A percentile compares a stretch with the other conserved stretches of the same genome.
These are phyloP conservation scores for Unio delphinus DNA, from an alignment of 2,888 invertebrate genomes.

Conservation along the genomic window DNA sequence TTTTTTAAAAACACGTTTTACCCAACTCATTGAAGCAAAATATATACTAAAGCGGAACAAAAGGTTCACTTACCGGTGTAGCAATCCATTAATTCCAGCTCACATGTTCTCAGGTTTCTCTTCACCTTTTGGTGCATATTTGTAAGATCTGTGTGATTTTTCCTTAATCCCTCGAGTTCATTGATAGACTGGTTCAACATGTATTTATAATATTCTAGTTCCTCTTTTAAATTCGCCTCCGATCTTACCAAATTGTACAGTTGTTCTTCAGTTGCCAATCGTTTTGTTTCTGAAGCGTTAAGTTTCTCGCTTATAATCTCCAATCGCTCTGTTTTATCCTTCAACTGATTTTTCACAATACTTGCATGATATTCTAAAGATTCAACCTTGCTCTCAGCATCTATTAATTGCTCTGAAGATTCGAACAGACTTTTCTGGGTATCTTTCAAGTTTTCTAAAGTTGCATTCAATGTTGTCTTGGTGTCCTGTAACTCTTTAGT, in stretches of 20 bases:
- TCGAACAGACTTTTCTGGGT: slow-evolving; percentile 46
- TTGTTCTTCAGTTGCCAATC: slow-evolving; percentile 34
- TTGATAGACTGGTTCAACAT: slow-evolving; percentile 36
- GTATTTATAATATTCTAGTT: slow-evolving; percentile 42
- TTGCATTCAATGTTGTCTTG: slow-evolving; percentile 51
- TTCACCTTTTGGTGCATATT: slow-evolving; percentile 32
- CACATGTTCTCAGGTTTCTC: slow-evolving; percentile 38
- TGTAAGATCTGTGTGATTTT: slow-evolving; percentile 41
- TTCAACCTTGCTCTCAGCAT: slow-evolving; percentile 47
- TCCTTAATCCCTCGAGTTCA: slow-evolving; percentile 26
- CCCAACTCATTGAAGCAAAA: too few relatives aligned
- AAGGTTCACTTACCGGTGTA: slow-evolving; percentile 46
- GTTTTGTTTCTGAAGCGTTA: slow-evolving; percentile 32
- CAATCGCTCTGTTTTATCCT: slow-evolving; percentile 47
- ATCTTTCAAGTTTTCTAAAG: slow-evolving; percentile 34
- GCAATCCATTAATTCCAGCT: slow-evolving; percentile 56
- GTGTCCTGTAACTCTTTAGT: slow-evolving; percentile 44
- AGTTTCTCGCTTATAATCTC: slow-evolving; percentile 34
- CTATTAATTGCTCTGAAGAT: slow-evolving; percentile 43
- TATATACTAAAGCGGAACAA: too few relatives aligned
- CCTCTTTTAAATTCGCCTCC: slow-evolving; percentile 53
- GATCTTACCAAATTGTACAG: slow-evolving; percentile 49
- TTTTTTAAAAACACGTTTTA: too few relatives aligned
- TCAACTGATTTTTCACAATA: slow-evolving; percentile 58
- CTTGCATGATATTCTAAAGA: slow-evolving; percentile 48